Evolutionary conservation across 2,888 invertebrate genomes (phyloP).

Genomic region (Octodonta nipae): DNA sequence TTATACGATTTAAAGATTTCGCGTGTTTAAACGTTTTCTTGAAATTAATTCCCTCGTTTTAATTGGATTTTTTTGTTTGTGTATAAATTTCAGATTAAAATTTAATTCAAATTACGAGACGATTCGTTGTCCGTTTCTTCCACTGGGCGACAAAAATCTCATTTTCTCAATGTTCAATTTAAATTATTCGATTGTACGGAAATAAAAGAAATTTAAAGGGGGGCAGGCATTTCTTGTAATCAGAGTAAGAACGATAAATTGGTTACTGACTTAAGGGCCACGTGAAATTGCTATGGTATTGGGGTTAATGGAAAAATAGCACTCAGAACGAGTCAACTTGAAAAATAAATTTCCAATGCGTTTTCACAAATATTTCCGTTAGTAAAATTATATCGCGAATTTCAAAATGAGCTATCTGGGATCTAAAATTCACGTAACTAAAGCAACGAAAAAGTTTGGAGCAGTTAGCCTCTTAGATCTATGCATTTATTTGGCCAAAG

Average conservation of each 20-base stretch:
- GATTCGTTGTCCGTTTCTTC: conserved; percentile 16
- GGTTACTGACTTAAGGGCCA: conserved; percentile 13
- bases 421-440: too few species aligned
- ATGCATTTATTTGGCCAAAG: too few species aligned
- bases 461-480: too few species aligned
- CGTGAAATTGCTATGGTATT: conserved; percentile 8
- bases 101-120: conserved; percentile 28
- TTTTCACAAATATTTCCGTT: too few species aligned
- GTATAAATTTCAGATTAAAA: conserved; percentile 30
- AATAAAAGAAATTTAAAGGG: conserved; percentile 11
- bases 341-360: conserved; percentile 9
- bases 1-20: conserved; percentile 36
- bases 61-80: conserved; percentile 36
- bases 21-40: conserved; percentile 34
- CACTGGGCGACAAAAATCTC: conserved; percentile 10
- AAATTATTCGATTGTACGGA: conserved; percentile 11
- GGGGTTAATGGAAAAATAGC: conserved; percentile 12
- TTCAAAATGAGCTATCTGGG: too few species aligned
- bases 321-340: conserved; percentile 5
- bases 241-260: conserved; percentile 11
- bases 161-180: conserved; percentile 16
- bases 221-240: conserved; percentile 8
- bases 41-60: conserved; percentile 33
- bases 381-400: too few species aligned
- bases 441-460: too few species aligned